Percentiles rank a stretch among this genome's conserved stretches.
Evolutionary conservation across 2,888 invertebrate species (phyloP).

Genomic region (Actias luna): DNA sequence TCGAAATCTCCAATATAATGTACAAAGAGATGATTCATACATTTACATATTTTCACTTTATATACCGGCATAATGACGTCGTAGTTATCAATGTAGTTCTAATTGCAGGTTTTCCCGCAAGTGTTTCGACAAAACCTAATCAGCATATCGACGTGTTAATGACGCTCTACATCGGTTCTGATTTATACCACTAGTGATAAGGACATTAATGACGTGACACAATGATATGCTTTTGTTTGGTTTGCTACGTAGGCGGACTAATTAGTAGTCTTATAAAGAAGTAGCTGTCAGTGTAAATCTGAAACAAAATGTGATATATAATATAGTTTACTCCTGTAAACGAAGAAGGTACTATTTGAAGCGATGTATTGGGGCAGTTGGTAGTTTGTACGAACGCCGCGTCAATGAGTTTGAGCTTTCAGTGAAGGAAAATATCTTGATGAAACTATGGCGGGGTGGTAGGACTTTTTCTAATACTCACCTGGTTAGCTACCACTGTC

Average conservation of each 20-base stretch:
- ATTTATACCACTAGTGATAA: constrained; percentile 43
- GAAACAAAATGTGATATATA: not conserved
- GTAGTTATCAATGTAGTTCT: constrained; percentile 14
- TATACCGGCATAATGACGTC: not conserved
- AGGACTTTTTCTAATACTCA: no score
- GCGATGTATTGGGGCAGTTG: no score
- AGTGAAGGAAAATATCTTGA: no score
- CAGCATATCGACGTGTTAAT: constrained; percentile 40
- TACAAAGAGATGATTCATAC: not conserved
- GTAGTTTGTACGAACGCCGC: no score
- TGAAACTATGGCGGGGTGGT: no score
- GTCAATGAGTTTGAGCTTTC: no score
- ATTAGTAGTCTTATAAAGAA: not conserved
- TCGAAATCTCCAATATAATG: not conserved
- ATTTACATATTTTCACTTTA: not conserved
- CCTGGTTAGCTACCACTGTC: no score
- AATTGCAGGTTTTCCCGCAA: constrained; percentile 35
- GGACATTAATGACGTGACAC: not conserved
- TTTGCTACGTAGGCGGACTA: constrained; percentile 1
- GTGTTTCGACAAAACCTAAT: constrained; percentile 25
- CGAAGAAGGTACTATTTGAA: no score
- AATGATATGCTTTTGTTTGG: not conserved
- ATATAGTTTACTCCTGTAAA: no score
- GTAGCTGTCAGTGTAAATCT: not conserved
- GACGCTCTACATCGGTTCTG: constrained; percentile 40